A percentile compares a stretch with the other conserved stretches of the same genome.
Evolutionary conservation across 2,797 vertebrate genomes (phyloP).

Genomic region (Chelon auratus): DNA sequence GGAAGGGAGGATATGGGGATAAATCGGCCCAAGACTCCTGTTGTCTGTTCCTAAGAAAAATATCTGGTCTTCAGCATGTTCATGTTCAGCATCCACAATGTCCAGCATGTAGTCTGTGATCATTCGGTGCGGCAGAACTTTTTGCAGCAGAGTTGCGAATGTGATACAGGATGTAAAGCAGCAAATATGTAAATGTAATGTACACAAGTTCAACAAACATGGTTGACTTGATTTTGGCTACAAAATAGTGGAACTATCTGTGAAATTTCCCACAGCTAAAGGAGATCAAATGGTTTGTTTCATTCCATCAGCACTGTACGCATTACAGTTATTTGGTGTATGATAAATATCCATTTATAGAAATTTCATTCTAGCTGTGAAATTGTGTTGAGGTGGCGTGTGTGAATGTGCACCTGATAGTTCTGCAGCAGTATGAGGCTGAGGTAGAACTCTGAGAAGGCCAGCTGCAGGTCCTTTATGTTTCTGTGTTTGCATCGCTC

Average conservation of each 20-base stretch:
- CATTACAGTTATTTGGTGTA: no score
- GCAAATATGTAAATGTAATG: neutral
- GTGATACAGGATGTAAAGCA: neutral
- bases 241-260: no score
- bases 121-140: neutral
- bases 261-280: no score
- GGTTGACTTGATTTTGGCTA: no score
- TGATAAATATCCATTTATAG: no score
- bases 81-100: neutral
- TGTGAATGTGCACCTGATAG: slow-evolving; percentile 82
- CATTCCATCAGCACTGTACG: no score
- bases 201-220: neutral
- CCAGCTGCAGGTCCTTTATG: slow-evolving; percentile 97
- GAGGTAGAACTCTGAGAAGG: slow-evolving; percentile 99
- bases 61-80: neutral
- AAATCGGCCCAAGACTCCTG: no score
- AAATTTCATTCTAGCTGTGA: no score
- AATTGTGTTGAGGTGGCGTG: no score
- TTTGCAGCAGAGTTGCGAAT: neutral
- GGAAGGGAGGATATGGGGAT: no score
- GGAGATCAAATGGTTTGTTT: no score
- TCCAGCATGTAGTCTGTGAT: no score
- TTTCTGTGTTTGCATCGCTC: slow-evolving; percentile 97
- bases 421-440: slow-evolving; percentile 99
- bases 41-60: neutral